Conservation (phyloP, 2,113 vertebrate genomes). For the Leptobrachium ailaonicum region DNA sequence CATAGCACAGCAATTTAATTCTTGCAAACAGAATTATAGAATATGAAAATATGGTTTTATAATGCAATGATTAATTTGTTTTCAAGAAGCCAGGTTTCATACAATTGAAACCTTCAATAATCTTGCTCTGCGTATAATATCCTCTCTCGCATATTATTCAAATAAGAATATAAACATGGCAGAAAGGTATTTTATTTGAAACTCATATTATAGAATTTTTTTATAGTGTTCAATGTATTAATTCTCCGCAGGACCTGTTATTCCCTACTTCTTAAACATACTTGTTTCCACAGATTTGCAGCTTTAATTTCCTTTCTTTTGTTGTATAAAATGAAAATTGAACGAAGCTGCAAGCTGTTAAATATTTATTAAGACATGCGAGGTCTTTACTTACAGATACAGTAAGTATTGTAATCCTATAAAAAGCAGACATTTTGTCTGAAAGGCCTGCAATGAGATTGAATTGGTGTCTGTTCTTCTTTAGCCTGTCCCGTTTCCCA, state of each 20-base stretch:
- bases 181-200: conserved; percentile 2
- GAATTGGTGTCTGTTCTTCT: too few relatives aligned
- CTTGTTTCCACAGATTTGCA: conserved; percentile 25
- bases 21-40: too few relatives aligned
- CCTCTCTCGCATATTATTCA: neutral
- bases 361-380: neutral
- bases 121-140: neutral
- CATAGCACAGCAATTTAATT: too few relatives aligned
- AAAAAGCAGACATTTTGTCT: conserved; percentile 1
- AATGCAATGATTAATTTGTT: too few relatives aligned
- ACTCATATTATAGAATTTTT: conserved; percentile 25
- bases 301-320: conserved; percentile 37
- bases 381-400: neutral
- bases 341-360: conserved; percentile 9
- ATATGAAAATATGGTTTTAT: too few relatives aligned
- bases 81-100: too few relatives aligned
- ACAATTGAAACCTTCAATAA: neutral
- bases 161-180: conserved; percentile 16
- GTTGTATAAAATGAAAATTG: conserved; percentile 29
- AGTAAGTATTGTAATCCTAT: neutral
- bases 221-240: conserved; percentile 21
- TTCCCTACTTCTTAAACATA: conserved; percentile 4
- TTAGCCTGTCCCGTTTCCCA: too few relatives aligned
- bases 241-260: conserved; percentile 23
- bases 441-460: neutral